Evolutionary conservation across 2,797 vertebrate genomes (phyloP).

Genomic region (Lophius americanus): DNA sequence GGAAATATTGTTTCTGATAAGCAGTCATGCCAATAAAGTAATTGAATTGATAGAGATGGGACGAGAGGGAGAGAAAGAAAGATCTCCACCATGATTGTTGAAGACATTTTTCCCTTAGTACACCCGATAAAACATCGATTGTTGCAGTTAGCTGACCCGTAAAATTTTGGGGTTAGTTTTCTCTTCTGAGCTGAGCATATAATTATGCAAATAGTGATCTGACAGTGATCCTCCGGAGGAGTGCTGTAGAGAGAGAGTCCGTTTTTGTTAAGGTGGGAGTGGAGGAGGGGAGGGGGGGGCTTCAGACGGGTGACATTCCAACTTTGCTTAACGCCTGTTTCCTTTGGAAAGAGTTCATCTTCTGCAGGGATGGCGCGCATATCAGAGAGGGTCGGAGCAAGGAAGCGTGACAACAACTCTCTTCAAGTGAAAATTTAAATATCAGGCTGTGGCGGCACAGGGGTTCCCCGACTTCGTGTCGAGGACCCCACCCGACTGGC

Average conservation of each 20-base stretch:
- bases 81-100: constrained; percentile 86
- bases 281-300: constrained; percentile 42
- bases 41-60: constrained; percentile 60
- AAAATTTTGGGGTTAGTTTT: constrained; percentile 99
- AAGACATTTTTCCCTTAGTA: constrained; percentile 91
- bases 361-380: constrained; percentile 58
- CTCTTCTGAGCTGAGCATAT: constrained; percentile 99
- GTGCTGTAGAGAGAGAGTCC: constrained; percentile 66
- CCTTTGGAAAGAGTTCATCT: constrained; percentile 78
- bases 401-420: constrained; percentile 78
- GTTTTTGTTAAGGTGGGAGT: constrained; percentile 18
- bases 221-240: constrained; percentile 96
- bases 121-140: constrained; percentile 99
- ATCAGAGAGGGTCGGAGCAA: constrained; percentile 62
- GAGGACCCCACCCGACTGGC: constrained; percentile 40
- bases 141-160: constrained; percentile 98
- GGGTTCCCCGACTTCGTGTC: constrained; percentile 48
- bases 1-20: constrained; percentile 74
- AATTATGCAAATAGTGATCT: constrained; percentile 99
- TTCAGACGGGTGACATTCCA: constrained; percentile 80
- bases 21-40: constrained; percentile 73
- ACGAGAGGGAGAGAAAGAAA: constrained; percentile 42
- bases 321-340: constrained; percentile 75
- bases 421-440: constrained; percentile 72
- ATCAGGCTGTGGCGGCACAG: constrained; percentile 60